Conservation (phyloP, 2,797 vertebrate genomes). For the Hemitrygon akajei region DNA sequence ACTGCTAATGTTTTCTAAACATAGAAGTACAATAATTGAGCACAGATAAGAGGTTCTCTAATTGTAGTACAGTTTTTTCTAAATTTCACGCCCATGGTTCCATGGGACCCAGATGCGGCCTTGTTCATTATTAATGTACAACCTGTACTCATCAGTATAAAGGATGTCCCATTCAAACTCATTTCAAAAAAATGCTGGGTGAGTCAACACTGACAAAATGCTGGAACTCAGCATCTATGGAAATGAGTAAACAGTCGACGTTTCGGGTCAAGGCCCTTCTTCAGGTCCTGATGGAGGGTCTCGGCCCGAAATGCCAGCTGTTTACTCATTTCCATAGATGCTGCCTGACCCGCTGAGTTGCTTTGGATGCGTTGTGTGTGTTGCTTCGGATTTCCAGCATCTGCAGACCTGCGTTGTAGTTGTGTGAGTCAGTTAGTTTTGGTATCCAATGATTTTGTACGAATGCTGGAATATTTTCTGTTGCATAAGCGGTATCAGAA, state of each 20-base stretch:
- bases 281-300: no score
- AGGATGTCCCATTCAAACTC: neutral
- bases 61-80: neutral
- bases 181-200: neutral
- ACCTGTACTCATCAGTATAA: neutral
- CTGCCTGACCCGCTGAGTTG: no score
- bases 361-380: no score
- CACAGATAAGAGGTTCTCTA: neutral
- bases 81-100: neutral
- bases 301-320: no score
- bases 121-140: neutral
- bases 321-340: no score
- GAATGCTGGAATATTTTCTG: neutral
- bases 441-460: neutral
- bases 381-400: no score
- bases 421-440: neutral
- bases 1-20: neutral
- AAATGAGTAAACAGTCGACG: no score
- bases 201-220: neutral
- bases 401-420: no score
- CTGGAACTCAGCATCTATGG: no score
- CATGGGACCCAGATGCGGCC: neutral
- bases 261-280: no score
- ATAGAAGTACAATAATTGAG: neutral
- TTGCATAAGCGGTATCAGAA: neutral